Conservation (phyloP, 2,888 invertebrate genomes). For the Acheta domesticus region DNA sequence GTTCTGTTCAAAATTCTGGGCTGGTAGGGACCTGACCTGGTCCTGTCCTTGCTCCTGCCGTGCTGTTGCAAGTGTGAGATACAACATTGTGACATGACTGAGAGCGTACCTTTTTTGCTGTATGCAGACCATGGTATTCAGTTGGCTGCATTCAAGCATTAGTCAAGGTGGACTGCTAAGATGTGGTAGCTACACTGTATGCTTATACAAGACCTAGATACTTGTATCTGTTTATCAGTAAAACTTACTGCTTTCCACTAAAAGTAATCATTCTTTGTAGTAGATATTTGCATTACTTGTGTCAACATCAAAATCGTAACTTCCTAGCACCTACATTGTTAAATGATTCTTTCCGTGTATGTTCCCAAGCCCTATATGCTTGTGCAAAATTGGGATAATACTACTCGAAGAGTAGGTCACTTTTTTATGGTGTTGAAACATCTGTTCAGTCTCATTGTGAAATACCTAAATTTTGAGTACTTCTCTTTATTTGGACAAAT, state of each 20-base stretch:
- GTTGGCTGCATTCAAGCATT: neutral
- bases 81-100: slow-evolving; percentile 3
- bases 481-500: neutral
- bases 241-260: slow-evolving; percentile 36
- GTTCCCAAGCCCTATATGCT: slow-evolving; percentile 21
- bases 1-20: neutral
- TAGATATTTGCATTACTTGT: slow-evolving; percentile 25
- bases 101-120: neutral
- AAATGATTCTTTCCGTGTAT: slow-evolving; percentile 26
- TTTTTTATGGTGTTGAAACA: slow-evolving; percentile 1
- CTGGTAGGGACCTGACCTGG: neutral
- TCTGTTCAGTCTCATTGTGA: neutral
- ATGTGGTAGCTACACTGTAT: slow-evolving; percentile 36
- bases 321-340: slow-evolving; percentile 23
- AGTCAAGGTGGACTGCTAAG: neutral
- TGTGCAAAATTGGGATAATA: slow-evolving; percentile 11
- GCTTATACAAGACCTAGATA: slow-evolving; percentile 36
- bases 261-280: slow-evolving; percentile 27
- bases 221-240: slow-evolving; percentile 36
- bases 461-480: neutral
- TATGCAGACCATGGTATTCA: neutral
- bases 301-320: slow-evolving; percentile 23
- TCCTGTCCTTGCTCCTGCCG: neutral
- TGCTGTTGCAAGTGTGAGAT: slow-evolving; percentile 11
- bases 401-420: neutral